These are phyloP conservation scores for Oryzias woworae DNA, from an alignment of 2,113 vertebrate species.

Conservation along the genomic window DNA sequence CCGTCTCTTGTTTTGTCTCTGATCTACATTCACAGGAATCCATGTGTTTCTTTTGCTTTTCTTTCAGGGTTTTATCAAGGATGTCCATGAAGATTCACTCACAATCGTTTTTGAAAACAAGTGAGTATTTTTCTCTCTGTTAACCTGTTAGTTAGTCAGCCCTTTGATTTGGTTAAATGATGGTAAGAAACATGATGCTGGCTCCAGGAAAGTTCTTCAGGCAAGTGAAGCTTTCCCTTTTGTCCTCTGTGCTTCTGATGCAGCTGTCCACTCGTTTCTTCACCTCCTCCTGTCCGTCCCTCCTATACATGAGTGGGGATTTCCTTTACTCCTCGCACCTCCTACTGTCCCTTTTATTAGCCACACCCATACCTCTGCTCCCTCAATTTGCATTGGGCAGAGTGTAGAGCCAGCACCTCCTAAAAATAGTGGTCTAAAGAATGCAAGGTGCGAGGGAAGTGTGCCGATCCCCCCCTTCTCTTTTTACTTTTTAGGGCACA, in stretches of 20 bases:
- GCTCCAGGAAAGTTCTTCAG: background rate
- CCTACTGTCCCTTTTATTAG: conserved; percentile 31
- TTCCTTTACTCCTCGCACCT: conserved; percentile 21
- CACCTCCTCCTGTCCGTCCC: conserved; percentile 14
- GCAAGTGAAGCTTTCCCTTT: conserved; percentile 31
- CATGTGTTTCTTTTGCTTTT: conserved; percentile 18
- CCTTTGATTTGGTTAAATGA: background rate
- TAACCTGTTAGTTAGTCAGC: background rate
- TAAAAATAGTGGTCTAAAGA: conserved; percentile 74
- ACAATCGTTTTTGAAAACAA: conserved; percentile 95
- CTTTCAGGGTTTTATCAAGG: conserved; percentile 88
- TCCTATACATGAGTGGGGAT: conserved; percentile 31
- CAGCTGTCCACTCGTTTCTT: conserved; percentile 61
- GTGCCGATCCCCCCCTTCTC: conserved; percentile 37
- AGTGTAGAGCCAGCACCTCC: conserved; percentile 37
- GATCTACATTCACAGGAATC: conserved; percentile 6
- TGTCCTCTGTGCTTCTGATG: conserved; percentile 50
- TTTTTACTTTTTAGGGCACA: conserved; percentile 48
- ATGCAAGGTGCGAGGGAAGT: conserved; percentile 55
- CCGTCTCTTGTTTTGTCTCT: background rate
- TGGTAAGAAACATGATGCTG: background rate
- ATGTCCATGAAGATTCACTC: conserved; percentile 91
- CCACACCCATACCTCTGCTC: conserved; percentile 21
- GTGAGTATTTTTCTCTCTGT: conserved; percentile 72
- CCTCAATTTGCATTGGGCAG: conserved; percentile 60